These are phyloP conservation scores for Coleophora deauratella DNA, from an alignment of 2,888 invertebrate species.

Conservation along the genomic window DNA sequence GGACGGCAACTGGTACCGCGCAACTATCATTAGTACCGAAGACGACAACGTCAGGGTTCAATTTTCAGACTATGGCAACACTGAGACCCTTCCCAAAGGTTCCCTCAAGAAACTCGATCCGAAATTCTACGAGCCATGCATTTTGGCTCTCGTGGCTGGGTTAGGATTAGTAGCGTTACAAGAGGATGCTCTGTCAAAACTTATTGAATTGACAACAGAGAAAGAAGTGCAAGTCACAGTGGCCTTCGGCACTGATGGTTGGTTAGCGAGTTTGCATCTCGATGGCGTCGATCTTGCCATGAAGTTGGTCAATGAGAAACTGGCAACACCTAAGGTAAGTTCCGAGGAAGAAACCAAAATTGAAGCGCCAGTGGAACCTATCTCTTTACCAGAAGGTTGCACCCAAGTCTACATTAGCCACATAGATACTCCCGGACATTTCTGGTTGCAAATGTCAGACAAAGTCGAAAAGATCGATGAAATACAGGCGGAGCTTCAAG, in stretches of 20 bases:
- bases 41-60: conserved; percentile 65
- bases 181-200: conserved; percentile 42
- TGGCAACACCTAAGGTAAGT: conserved; percentile 43
- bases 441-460: conserved; percentile 80
- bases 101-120: conserved; percentile 63
- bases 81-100: conserved; percentile 66
- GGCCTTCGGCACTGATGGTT: conserved; percentile 65
- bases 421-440: conserved; percentile 83
- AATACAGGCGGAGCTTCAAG: conserved; percentile 79
- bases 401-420: conserved; percentile 77
- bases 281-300: conserved; percentile 68
- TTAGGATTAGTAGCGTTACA: conserved; percentile 53
- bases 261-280: conserved; percentile 69
- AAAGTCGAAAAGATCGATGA: conserved; percentile 71
- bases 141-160: conserved; percentile 49
- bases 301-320: conserved; percentile 55
- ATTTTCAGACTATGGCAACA: conserved; percentile 82
- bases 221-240: conserved; percentile 71
- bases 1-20: conserved; percentile 84
- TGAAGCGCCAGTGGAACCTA: conserved; percentile 34
- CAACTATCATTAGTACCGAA: conserved; percentile 59
- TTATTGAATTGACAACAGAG: conserved; percentile 58
- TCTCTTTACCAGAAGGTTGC: conserved; percentile 47
- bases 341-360: conserved; percentile 29
- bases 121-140: conserved; percentile 56